A percentile compares a stretch with the other conserved stretches of the same genome.
phyloP scores from a whole-genome alignment of 2,113 vertebrate species.

The Aplodontia rufa region DNA sequence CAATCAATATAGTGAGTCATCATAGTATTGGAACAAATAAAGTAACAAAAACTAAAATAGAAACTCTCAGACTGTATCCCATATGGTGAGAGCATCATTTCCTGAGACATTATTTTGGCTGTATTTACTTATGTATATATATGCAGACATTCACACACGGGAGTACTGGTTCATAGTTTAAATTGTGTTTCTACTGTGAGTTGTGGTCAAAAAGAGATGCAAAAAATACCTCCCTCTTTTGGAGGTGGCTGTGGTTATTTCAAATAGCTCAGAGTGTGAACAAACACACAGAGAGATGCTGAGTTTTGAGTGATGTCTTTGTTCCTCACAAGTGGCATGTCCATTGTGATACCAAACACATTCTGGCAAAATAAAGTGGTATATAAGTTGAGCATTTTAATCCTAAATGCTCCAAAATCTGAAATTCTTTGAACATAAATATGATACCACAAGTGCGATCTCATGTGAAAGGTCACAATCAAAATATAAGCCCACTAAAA shows the following conservation, averaged over 20 bases:
- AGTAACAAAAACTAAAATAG: not conserved
- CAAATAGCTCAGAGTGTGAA: not conserved
- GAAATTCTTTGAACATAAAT: not conserved
- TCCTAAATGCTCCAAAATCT: not conserved
- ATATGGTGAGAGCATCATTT: not conserved
- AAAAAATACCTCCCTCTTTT: not conserved
- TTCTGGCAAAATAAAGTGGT: not conserved
- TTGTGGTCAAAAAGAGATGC: not conserved
- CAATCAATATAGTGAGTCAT: not conserved
- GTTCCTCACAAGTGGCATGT: not conserved
- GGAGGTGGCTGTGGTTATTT: not conserved
- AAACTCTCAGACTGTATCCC: not conserved
- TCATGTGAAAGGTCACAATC: not conserved
- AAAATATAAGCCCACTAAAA: not conserved
- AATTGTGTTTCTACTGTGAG: not conserved
- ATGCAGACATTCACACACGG: not conserved
- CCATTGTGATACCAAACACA: not conserved
- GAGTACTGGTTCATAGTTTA: not conserved
- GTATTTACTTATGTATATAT: not conserved
- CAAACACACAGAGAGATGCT: not conserved
- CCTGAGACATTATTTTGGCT: not conserved
- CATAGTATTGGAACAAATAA: not conserved
- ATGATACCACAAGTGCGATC: not conserved
- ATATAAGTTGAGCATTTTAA: not conserved
- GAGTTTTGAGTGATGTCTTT: not conserved